These are phyloP conservation scores for Cheumatopsyche charites DNA, from an alignment of 1,140 invertebrate genomes.

Conservation along the genomic window DNA sequence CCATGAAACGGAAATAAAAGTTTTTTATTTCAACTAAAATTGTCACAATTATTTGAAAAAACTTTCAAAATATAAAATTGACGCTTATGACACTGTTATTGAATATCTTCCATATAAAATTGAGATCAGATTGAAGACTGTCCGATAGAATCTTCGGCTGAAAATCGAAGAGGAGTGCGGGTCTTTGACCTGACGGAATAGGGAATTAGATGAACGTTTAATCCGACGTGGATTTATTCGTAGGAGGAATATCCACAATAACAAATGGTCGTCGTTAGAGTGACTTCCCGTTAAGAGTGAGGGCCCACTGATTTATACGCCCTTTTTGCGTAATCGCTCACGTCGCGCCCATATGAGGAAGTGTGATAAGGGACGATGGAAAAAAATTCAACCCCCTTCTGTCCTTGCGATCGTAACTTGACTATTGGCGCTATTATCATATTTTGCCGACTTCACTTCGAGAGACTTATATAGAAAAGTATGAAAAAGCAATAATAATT, in stretches of 20 bases:
- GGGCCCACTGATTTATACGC: slow-evolving; percentile 29
- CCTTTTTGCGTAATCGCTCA: slow-evolving; percentile 35
- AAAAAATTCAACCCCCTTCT: background rate
- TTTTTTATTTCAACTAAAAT: no score
- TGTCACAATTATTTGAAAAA: no score
- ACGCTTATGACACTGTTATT: no score
- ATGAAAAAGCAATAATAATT: no score
- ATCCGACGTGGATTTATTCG: slow-evolving; percentile 33
- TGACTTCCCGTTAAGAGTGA: slow-evolving; percentile 24
- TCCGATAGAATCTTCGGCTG: no score
- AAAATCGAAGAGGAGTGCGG: background rate
- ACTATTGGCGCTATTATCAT: background rate
- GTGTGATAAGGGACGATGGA: slow-evolving; percentile 15
- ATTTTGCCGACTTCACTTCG: no score
- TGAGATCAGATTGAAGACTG: no score
- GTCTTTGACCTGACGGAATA: background rate
- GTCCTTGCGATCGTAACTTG: background rate
- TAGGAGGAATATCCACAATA: slow-evolving; percentile 32
- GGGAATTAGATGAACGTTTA: slow-evolving; percentile 24
- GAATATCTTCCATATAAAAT: no score
- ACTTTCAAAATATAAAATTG: no score
- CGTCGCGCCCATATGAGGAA: slow-evolving; percentile 20
- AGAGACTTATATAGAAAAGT: no score
- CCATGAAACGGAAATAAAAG: no score
- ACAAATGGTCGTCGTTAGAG: slow-evolving; percentile 32